phyloP scores from a whole-genome alignment of 2,888 invertebrate species.

The Anthophora plumipes region DNA sequence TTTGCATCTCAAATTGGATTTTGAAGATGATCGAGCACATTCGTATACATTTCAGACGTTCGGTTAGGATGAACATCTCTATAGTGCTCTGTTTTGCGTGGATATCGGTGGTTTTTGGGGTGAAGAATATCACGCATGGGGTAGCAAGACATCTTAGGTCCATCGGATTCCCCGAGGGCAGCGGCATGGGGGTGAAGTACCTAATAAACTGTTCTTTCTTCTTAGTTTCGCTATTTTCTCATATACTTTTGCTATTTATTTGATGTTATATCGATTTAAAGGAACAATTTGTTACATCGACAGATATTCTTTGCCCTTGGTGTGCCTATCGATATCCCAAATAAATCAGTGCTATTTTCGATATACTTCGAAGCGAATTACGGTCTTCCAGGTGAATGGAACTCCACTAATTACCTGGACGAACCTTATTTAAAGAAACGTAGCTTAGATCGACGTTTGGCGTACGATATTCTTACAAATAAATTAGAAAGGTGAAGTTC shows the following conservation, averaged over 20 bases:
- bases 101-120: slow-evolving; percentile 61
- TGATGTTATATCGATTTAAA: no score
- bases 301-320: slow-evolving; percentile 90
- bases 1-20: background rate
- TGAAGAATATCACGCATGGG: slow-evolving; percentile 78
- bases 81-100: slow-evolving; percentile 38
- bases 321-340: slow-evolving; percentile 89
- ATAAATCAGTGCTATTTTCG: slow-evolving; percentile 89
- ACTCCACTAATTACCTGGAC: slow-evolving; percentile 72
- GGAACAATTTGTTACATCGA: background rate
- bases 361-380: slow-evolving; percentile 92
- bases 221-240: slow-evolving; percentile 23
- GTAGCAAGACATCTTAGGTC: slow-evolving; percentile 80
- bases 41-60: slow-evolving; percentile 25
- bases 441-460: slow-evolving; percentile 86
- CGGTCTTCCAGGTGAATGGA: slow-evolving; percentile 86
- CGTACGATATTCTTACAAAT: slow-evolving; percentile 86
- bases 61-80: slow-evolving; percentile 9
- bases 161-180: slow-evolving; percentile 80
- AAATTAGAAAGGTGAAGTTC: slow-evolving; percentile 86
- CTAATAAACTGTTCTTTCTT: slow-evolving; percentile 70
- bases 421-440: slow-evolving; percentile 75
- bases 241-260: background rate
- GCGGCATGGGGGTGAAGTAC: slow-evolving; percentile 79
- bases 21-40: background rate